Percentiles rank a stretch among this genome's conserved stretches.
phyloP scores from a whole-genome alignment of 2,113 vertebrate genomes.

The Megatriorchis doriae region DNA sequence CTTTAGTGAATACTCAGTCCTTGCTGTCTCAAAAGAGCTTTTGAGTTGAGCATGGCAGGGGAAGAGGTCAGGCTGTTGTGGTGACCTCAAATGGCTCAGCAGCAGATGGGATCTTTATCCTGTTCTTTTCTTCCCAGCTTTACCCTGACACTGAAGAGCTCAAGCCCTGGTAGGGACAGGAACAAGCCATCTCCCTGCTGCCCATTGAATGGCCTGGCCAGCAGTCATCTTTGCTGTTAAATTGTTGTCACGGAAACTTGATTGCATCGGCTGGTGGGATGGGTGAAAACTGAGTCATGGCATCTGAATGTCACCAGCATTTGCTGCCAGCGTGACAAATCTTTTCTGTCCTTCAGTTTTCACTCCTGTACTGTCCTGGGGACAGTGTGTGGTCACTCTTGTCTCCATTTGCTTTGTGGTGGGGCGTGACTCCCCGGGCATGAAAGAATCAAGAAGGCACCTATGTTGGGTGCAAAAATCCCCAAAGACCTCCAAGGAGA shows the following conservation, averaged over 20 bases:
- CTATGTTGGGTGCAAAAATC: neutral
- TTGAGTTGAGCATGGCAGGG: neutral
- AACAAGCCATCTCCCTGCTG: neutral
- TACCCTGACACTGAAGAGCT: neutral
- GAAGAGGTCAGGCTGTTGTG: neutral
- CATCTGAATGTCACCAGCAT: neutral
- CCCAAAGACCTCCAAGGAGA: neutral
- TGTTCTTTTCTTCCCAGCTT: neutral
- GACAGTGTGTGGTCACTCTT: neutral
- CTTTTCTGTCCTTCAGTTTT: neutral
- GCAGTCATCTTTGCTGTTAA: neutral
- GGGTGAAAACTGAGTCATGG: neutral
- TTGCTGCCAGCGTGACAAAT: neutral
- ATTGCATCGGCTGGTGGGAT: accelerated
- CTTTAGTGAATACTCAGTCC: neutral
- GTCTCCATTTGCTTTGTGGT: neutral
- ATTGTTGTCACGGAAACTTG: neutral
- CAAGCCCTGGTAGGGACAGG: neutral
- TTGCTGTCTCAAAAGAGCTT: neutral
- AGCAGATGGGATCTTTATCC: neutral
- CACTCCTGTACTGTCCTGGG: neutral
- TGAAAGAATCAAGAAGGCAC: neutral
- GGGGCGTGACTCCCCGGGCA: accelerated
- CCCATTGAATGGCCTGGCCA: neutral
- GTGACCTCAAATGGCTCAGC: neutral